A percentile compares a stretch with the other conserved stretches of the same genome.
These are phyloP conservation scores for Pocillopora meandrina DNA, from an alignment of 92 coral and sea anemone species.

Conservation along the genomic window DNA sequence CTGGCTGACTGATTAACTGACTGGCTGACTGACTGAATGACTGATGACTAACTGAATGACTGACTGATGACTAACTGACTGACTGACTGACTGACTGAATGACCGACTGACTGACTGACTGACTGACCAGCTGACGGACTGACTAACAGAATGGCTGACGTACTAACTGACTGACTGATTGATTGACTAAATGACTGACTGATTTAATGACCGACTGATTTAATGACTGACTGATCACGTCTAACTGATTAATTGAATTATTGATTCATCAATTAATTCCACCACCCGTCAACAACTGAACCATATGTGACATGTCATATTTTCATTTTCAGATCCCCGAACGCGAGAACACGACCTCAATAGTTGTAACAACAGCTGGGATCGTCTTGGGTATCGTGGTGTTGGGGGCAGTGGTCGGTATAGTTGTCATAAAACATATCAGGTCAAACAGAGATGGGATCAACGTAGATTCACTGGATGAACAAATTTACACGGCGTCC, in stretches of 20 bases:
- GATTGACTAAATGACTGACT: not conserved
- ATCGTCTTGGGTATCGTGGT: constrained; percentile 81
- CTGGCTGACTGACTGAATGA: not conserved
- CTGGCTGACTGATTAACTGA: not conserved
- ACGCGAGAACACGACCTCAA: constrained; percentile 73
- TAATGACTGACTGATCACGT: not conserved
- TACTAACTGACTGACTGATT: not conserved
- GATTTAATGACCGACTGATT: not conserved
- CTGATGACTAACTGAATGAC: not conserved
- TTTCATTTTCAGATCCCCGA: constrained; percentile 69
- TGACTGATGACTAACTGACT: not conserved
- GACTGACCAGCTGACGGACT: not conserved
- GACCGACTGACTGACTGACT: not conserved
- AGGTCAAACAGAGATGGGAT: constrained; percentile 52
- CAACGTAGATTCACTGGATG: constrained; percentile 74
- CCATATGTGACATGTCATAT: not conserved
- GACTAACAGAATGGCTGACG: not conserved
- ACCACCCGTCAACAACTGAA: not conserved
- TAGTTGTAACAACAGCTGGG: constrained; percentile 85
- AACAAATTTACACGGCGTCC: constrained; percentile 66
- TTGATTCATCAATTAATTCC: not conserved
- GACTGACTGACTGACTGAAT: not conserved
- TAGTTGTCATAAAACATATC: constrained; percentile 62
- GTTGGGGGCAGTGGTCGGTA: constrained; percentile 68
- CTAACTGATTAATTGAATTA: not conserved